Evolutionary conservation across 2,888 invertebrate species (phyloP).

Genomic region (Tromatobia lineatoria): DNA sequence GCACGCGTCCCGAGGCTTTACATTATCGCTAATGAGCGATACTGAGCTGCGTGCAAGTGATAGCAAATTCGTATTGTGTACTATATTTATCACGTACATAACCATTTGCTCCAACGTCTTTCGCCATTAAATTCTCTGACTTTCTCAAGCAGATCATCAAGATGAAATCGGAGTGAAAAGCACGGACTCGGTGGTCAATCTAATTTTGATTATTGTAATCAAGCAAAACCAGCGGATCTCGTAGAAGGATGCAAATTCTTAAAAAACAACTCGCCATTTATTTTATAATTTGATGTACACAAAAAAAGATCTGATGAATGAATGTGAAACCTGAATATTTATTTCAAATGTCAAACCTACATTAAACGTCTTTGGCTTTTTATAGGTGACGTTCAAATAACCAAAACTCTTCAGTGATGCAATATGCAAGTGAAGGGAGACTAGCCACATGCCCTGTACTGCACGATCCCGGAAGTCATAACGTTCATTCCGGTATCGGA

Average conservation of each 20-base stretch:
- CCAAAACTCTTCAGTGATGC: slow-evolving; percentile 1
- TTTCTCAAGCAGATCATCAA: slow-evolving; percentile 16
- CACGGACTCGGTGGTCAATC: slow-evolving; percentile 1
- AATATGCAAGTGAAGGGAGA: background rate
- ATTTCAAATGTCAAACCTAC: background rate
- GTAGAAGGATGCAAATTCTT: background rate
- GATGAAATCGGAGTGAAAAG: background rate
- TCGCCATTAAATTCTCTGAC: background rate
- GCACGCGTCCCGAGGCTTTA: slow-evolving; percentile 16
- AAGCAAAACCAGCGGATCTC: background rate
- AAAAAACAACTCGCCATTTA: background rate
- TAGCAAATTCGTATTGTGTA: slow-evolving; percentile 28
- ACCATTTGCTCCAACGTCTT: background rate
- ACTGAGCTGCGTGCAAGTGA: slow-evolving; percentile 5
- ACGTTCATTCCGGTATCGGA: slow-evolving; percentile 45
- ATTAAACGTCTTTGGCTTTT: background rate
- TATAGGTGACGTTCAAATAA: background rate
- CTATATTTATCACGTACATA: slow-evolving; percentile 45
- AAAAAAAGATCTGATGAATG: background rate
- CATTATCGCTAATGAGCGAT: slow-evolving; percentile 35
- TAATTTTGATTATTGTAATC: slow-evolving; percentile 26
- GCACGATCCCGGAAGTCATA: slow-evolving; percentile 44
- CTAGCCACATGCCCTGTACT: slow-evolving; percentile 1
- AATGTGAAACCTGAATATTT: background rate
- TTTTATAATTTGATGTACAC: background rate